Evolutionary conservation across 2,888 invertebrate genomes (phyloP).

Genomic region (Holacanthella duospinosa): DNA sequence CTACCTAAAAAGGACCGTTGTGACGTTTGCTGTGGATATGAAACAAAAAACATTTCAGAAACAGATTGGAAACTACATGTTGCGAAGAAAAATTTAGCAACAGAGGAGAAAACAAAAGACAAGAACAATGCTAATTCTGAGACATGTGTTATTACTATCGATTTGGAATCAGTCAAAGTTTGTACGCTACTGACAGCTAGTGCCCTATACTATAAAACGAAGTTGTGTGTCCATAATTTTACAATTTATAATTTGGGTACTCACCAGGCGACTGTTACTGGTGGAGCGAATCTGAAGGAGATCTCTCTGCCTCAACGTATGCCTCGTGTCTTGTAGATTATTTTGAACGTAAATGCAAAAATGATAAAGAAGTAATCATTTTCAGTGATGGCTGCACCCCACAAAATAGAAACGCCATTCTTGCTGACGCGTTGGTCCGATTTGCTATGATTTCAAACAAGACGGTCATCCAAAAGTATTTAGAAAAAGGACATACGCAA

Average conservation of each 20-base stretch:
- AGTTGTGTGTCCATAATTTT: too few species aligned
- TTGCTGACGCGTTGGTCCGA: too few species aligned
- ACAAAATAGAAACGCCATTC: too few species aligned
- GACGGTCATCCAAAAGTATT: too few species aligned
- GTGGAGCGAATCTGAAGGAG: constrained; percentile 38
- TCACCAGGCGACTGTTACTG: constrained; percentile 32
- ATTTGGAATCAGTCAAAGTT: constrained; percentile 36
- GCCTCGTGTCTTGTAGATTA: too few species aligned
- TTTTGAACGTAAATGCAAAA: too few species aligned
- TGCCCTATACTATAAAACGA: constrained; percentile 37
- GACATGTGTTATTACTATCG: constrained; percentile 30
- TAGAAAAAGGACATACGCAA: too few species aligned
- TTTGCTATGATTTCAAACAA: too few species aligned
- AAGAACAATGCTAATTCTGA: constrained; percentile 19
- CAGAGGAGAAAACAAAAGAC: constrained; percentile 18
- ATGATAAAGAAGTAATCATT: too few species aligned
- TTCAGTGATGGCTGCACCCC: too few species aligned
- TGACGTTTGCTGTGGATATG: constrained; percentile 18
- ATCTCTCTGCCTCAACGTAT: too few species aligned
- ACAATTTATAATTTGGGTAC: constrained; percentile 36
- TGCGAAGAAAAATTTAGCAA: constrained; percentile 20
- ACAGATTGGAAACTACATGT: constrained; percentile 17
- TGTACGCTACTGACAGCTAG: constrained; percentile 25
- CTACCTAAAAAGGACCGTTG: too few species aligned
- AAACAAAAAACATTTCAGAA: constrained; percentile 20